Base-by-base conservation (phyloP, 2,888 invertebrate species). In the Amblyjoppa proteus region DNA sequence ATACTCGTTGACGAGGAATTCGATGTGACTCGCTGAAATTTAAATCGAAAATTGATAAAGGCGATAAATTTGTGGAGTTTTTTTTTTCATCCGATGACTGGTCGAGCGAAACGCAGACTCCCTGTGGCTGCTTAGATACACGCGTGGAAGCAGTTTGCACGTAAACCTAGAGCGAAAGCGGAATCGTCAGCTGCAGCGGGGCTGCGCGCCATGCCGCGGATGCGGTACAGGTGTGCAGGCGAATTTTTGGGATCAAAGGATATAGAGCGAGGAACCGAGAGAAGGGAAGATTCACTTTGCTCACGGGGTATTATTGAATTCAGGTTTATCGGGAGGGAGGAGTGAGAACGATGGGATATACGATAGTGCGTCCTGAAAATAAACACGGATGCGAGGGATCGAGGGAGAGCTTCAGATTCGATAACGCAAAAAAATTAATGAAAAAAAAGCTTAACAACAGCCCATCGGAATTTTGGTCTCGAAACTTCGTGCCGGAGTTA, bases 291-390 rank as follows among this genome's bases (percentile, higher is more conserved):
- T 75, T 64, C 64, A 64, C 64, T 64, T 41, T 45, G 49, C 64
- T 4, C 49, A 11, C 49, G 64, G 75, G 41, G 49, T 31, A 75
- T 64, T 75, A 75, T 75, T 75, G 75, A 75, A 75, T 75, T 75
- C 49, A 75, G 75, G 31, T 75, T 49, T 31, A 64, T 64, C 64
- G 75, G 34, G 49, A 49, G 75, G 58, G 25, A 25, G 58, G 28
- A 64, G 31, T 13, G 75, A 45, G 25, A 20, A 64, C 6, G 31
- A 75, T 64, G 64, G 75, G 64, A 31, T 51, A 64, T 75, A 64
- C 20, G 64, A 75, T 58, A 58, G 25, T 11, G 11, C 25, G 28
- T 28, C 45, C 13, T 13, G 45, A 13, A 13, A 45, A 13, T 45
- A 13, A 45, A 45, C 45, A 45, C 13, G 45, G 45, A 45, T 45